Evolutionary conservation across 2,797 vertebrate genomes (phyloP).

Genomic region (Triplophysa bombifrons): DNA sequence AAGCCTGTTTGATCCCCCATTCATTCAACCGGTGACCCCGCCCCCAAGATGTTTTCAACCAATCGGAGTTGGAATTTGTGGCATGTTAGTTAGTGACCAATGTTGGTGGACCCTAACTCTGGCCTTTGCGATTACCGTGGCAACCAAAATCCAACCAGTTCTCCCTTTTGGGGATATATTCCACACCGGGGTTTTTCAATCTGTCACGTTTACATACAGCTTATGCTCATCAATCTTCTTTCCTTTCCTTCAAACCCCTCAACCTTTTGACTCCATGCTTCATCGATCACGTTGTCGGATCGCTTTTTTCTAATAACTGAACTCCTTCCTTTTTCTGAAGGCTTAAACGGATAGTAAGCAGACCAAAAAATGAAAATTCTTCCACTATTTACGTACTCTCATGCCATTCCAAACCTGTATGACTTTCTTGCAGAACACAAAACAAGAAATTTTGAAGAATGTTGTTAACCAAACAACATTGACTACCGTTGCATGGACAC

Average conservation of each 20-base stretch:
- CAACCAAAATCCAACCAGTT: conserved; percentile 61
- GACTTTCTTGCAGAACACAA: too few species aligned
- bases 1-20: conserved; percentile 73
- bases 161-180: conserved; percentile 66
- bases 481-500: too few species aligned
- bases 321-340: conserved; percentile 27
- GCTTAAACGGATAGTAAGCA: too few species aligned
- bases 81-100: conserved; percentile 71
- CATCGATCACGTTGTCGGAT: conserved; percentile 62
- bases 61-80: conserved; percentile 75
- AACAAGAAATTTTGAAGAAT: too few species aligned
- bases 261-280: conserved; percentile 58
- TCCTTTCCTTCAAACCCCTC: conserved; percentile 55
- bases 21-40: conserved; percentile 59
- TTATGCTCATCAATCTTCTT: conserved; percentile 71
- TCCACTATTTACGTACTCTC: too few species aligned
- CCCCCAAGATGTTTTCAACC: conserved; percentile 58
- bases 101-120: conserved; percentile 60
- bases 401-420: too few species aligned
- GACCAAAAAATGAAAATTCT: too few species aligned
- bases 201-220: conserved; percentile 32
- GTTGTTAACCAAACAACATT: too few species aligned
- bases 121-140: conserved; percentile 61
- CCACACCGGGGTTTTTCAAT: conserved; percentile 52
- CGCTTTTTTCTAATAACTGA: conserved; percentile 39